A percentile compares a stretch with the other conserved stretches of the same genome.
phyloP scores from a whole-genome alignment of 2,888 invertebrate genomes.

The Malachius bipustulatus region DNA sequence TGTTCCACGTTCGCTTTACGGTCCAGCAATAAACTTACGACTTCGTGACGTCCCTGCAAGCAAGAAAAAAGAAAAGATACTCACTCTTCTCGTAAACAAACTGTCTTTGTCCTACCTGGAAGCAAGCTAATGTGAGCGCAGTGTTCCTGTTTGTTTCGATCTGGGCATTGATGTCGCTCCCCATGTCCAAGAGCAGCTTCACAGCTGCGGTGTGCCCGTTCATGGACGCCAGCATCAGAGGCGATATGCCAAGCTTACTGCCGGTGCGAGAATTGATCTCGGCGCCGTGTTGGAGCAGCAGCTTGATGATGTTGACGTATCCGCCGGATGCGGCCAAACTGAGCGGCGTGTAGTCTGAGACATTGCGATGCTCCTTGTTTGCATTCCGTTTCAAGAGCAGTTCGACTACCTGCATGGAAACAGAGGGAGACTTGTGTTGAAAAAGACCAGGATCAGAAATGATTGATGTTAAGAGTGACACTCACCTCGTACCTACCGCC shows the following conservation, averaged over 20 bases:
- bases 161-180: conserved; percentile 98
- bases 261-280: conserved; percentile 98
- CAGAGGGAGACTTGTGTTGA: background rate
- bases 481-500: conserved; percentile 85
- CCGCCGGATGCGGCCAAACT: conserved; percentile 97
- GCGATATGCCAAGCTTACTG: conserved; percentile 95
- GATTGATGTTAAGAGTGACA: conserved; percentile 3
- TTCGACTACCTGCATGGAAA: conserved; percentile 73
- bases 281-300: conserved; percentile 85
- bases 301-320: conserved; percentile 94
- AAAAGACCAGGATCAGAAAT: background rate
- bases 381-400: conserved; percentile 77
- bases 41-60: conserved; percentile 98
- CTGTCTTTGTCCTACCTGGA: too few relatives aligned
- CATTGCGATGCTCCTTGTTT: conserved; percentile 96
- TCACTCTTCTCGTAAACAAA: too few relatives aligned
- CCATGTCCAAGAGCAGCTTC: conserved; percentile 88
- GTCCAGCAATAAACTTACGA: conserved; percentile 90
- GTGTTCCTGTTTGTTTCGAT: conserved; percentile 99
- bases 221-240: conserved; percentile 98
- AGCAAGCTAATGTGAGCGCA: conserved; percentile 93
- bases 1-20: conserved; percentile 98
- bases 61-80: too few relatives aligned
- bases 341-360: conserved; percentile 98
- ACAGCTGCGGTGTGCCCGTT: conserved; percentile 96